Evolutionary conservation across 2,797 vertebrate genomes (phyloP).

Genomic region (Cetoscarus ocellatus): DNA sequence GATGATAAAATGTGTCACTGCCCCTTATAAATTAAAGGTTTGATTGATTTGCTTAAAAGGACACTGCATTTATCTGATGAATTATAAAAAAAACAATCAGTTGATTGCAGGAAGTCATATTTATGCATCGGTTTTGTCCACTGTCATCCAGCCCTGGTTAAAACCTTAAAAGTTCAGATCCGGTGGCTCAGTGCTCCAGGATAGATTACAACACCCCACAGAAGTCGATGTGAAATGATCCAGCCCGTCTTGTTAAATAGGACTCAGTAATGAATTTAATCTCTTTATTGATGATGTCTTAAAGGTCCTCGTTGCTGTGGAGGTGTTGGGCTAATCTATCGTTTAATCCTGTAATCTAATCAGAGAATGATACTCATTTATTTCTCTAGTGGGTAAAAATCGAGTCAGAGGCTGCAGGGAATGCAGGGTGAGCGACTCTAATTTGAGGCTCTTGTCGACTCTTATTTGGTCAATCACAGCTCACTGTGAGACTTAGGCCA

Average conservation of each 20-base stretch:
- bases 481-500: neutral
- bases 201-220: constrained; percentile 12
- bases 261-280: constrained; percentile 60
- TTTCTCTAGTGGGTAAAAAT: constrained; percentile 28
- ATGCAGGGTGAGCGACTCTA: constrained; percentile 15
- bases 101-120: too few species aligned
- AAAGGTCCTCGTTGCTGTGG: constrained; percentile 42
- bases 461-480: constrained; percentile 31
- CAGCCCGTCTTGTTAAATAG: constrained; percentile 53
- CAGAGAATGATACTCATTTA: constrained; percentile 43
- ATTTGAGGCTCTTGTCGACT: constrained; percentile 37
- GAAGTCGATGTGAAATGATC: constrained; percentile 48
- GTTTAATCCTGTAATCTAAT: constrained; percentile 66
- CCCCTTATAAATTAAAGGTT: too few species aligned
- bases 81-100: too few species aligned
- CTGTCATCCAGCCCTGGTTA: too few species aligned
- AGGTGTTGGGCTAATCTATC: constrained; percentile 54
- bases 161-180: neutral
- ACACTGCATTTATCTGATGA: too few species aligned
- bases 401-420: constrained; percentile 12
- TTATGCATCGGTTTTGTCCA: too few species aligned
- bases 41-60: too few species aligned
- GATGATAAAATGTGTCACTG: too few species aligned
- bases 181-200: constrained; percentile 1
- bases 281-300: constrained; percentile 59